Evolutionary conservation across 2,113 vertebrate species (phyloP).

Genomic region (Bagarius yarrelli): DNA sequence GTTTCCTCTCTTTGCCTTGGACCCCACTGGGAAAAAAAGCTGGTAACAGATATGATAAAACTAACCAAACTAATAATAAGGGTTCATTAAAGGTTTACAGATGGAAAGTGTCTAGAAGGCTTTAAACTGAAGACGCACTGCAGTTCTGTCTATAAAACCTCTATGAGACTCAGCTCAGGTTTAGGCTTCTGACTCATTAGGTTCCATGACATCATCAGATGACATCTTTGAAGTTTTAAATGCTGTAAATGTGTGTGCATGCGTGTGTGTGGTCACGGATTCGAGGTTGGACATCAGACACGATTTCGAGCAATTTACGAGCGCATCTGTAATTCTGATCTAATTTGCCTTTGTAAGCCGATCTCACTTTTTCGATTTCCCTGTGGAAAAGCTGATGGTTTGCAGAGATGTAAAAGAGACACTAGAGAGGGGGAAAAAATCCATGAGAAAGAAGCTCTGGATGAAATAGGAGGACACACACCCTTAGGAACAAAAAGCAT

Average conservation of each 20-base stretch:
- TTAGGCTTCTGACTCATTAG: conserved; percentile 17
- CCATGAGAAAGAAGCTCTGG: background rate
- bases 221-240: conserved; percentile 5
- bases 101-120: background rate
- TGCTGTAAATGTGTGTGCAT: conserved; percentile 3
- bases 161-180: background rate
- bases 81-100: conserved; percentile 4
- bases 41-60: conserved; percentile 27
- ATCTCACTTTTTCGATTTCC: conserved; percentile 34
- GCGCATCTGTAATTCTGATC: conserved; percentile 43
- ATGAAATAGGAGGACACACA: conserved; percentile 10
- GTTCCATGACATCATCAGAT: conserved; percentile 24
- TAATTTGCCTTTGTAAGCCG: conserved; percentile 41
- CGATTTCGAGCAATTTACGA: conserved; percentile 29
- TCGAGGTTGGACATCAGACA: conserved; percentile 16
- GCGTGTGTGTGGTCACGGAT: conserved; percentile 32
- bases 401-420: background rate
- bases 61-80: conserved; percentile 10
- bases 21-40: conserved; percentile 2
- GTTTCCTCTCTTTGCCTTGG: background rate
- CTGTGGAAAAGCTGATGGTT: background rate
- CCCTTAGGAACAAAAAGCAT: background rate
- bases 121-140: background rate
- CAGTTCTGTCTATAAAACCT: background rate
- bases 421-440: background rate